phyloP scores from a whole-genome alignment of 2,797 vertebrate species.

The Darevskia mixta region DNA sequence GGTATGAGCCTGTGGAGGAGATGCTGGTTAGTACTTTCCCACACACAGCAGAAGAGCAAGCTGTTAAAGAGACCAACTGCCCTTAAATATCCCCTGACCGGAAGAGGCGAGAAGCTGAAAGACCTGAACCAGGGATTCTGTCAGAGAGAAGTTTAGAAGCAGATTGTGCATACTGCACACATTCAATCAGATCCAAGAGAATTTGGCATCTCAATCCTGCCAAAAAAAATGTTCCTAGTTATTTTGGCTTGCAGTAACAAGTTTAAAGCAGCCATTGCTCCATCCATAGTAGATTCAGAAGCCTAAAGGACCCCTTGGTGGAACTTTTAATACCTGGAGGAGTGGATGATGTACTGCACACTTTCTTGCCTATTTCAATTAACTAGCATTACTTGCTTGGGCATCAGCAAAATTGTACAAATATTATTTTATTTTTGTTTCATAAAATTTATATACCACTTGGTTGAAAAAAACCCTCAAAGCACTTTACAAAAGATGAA shows the following conservation, averaged over 20 bases:
- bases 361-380: neutral
- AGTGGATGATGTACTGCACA: neutral
- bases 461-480: too few relatives aligned
- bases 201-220: neutral
- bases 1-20: conserved; percentile 85
- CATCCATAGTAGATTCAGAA: neutral
- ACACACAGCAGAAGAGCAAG: neutral
- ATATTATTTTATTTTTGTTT: neutral
- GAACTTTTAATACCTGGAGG: neutral
- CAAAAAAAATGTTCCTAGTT: neutral
- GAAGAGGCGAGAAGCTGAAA: neutral
- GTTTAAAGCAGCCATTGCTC: neutral
- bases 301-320: neutral
- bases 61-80: neutral
- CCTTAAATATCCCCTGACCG: neutral
- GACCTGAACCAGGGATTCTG: too few relatives aligned
- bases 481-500: too few relatives aligned
- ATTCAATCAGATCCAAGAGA: neutral
- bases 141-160: neutral
- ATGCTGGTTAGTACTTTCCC: conserved; percentile 8
- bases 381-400: neutral
- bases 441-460: too few relatives aligned
- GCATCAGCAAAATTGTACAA: neutral
- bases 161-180: too few relatives aligned
- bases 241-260: neutral